Percentiles rank a stretch among this genome's conserved stretches.
Evolutionary conservation across 2,888 invertebrate genomes (phyloP).

Genomic region (Mimumesa dahlbomi): DNA sequence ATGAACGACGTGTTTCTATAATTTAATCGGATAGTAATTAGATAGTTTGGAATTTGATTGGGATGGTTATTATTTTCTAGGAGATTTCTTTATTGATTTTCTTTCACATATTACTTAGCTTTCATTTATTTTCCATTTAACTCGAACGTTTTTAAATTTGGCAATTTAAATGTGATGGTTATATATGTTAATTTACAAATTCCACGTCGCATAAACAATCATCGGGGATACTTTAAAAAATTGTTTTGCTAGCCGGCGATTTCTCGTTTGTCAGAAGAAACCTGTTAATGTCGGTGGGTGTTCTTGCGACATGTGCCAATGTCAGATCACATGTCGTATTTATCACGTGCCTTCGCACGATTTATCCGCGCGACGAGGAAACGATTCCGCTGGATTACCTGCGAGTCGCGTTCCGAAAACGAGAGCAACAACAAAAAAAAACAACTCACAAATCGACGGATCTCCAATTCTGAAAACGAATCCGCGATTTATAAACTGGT

Average conservation of each 20-base stretch:
- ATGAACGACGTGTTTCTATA: too few species aligned
- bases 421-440: neutral
- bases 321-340: conserved; percentile 7
- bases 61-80: too few species aligned
- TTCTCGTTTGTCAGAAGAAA: conserved; percentile 15
- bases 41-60: too few species aligned
- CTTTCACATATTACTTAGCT: too few species aligned
- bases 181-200: too few species aligned
- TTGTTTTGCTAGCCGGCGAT: conserved; percentile 14
- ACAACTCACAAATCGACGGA: conserved; percentile 5
- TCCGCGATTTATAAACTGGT: conserved; percentile 2
- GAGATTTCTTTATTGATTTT: too few species aligned
- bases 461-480: conserved; percentile 15
- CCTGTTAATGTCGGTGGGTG: conserved; percentile 22
- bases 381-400: neutral
- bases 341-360: conserved; percentile 14
- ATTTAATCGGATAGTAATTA: too few species aligned
- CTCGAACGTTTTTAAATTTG: too few species aligned
- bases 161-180: too few species aligned
- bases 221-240: too few species aligned
- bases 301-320: neutral
- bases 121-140: too few species aligned
- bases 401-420: conserved; percentile 1
- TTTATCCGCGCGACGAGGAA: conserved; percentile 9
- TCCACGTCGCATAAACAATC: too few species aligned